Evolutionary conservation across 2,113 vertebrate genomes (phyloP).

Genomic region (Gymnorhina tibicen): DNA sequence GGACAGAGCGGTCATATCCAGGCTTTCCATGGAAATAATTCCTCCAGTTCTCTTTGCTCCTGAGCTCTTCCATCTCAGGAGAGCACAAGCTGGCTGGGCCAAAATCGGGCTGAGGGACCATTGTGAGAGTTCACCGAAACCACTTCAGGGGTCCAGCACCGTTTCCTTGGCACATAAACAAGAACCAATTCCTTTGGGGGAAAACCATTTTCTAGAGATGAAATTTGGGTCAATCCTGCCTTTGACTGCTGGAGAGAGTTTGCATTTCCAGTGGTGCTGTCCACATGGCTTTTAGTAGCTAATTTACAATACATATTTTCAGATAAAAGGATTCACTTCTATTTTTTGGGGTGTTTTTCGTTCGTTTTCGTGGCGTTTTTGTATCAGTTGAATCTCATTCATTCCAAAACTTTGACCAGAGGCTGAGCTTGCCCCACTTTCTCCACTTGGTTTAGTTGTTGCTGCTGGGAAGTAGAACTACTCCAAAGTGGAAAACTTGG

Average conservation of each 20-base stretch:
- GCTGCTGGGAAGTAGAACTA: background rate
- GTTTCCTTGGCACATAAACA: background rate
- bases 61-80: fast-evolving
- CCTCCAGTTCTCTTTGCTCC: background rate
- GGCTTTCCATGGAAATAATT: background rate
- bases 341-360: background rate
- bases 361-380: background rate
- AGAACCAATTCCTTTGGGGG: background rate
- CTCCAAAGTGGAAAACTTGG: background rate
- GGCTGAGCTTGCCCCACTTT: background rate
- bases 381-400: background rate
- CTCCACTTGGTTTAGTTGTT: background rate
- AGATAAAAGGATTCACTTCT: background rate
- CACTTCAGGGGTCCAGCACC: background rate
- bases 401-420: background rate
- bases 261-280: background rate
- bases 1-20: background rate
- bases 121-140: background rate
- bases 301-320: background rate
- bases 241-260: background rate
- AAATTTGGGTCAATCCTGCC: background rate
- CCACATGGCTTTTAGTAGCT: background rate
- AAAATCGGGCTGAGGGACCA: background rate
- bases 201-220: background rate
- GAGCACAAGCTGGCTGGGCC: background rate